Evolutionary conservation across 2,888 invertebrate species (phyloP), one percentile per base, ranked within the genome.

Genomic region (Lepidocyrtoides sp.): DNA sequence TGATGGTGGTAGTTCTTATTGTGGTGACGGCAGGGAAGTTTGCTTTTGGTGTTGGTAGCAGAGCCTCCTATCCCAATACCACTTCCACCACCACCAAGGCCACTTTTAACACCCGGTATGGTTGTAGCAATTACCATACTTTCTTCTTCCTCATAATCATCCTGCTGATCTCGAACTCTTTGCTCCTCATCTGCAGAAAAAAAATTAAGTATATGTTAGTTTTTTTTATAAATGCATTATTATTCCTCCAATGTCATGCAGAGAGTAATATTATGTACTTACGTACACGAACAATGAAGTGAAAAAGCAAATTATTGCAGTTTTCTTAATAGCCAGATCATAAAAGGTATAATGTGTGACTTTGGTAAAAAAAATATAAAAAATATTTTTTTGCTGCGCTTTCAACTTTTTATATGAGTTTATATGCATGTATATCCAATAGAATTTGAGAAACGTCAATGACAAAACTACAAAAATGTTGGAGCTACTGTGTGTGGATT

Each of bases 1-100:
- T 36, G 69, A 12, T 29, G 77, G 23, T 89, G 84, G 60, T 85
- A 85, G 32, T 44, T 85, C 20, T 86, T 91, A 14, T 32, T 85
- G 44, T 91, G 90, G 72, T 91, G 90, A 44, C 90, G 90, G 44
- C 90, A 91, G n/a, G 90, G 90, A 85, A 91, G 90, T 32, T 91
- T 91, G n/a, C 90, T 91, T 48, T 91, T 91, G 14, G 79, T 23
- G 26, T 32, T 20, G 66, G 84, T 32, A n/a, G 20, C 54, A 2
- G 36, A 41, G 2, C 79, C 32, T 5, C 36, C 41, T 17, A n/a
- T n/a, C n/a, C 36, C 36, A 20, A 36, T 17, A 41, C 69, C 69
- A 63, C 63, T 5, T 8, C 69, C n/a, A 20, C 69, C 41, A 63
- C 63, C 5, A 17, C 44, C 69, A n/a, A 20, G 14, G 8, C 81